Conservation (phyloP, 2,113 vertebrate species). For the Prionailurus bengalensis region DNA sequence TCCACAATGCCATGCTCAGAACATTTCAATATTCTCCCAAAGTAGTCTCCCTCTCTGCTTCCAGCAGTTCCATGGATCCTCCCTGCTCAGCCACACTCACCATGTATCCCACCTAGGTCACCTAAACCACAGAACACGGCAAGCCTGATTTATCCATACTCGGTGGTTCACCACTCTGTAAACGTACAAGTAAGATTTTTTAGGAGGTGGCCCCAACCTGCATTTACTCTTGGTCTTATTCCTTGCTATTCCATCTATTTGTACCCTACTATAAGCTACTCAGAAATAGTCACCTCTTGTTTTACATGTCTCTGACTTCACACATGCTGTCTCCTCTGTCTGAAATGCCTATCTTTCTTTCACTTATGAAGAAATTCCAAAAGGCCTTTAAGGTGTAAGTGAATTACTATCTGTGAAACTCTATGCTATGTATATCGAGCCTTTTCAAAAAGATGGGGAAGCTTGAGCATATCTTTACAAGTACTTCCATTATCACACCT, state of each 20-base stretch:
- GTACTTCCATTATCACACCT: neutral
- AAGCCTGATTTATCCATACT: neutral
- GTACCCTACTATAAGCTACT: neutral
- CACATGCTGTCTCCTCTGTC: neutral
- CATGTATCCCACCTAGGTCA: neutral
- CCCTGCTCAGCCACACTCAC: neutral
- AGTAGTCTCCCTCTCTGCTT: neutral
- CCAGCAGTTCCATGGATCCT: neutral
- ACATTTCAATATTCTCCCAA: neutral
- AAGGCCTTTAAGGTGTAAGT: neutral
- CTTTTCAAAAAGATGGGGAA: neutral
- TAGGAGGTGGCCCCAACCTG: neutral
- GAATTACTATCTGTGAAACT: slow-evolving; percentile 20
- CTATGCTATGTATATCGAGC: neutral
- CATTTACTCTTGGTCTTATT: neutral
- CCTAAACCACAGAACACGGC: neutral
- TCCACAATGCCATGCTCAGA: neutral
- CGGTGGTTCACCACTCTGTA: neutral
- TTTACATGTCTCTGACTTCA: neutral
- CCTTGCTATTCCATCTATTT: neutral
- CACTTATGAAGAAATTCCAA: neutral
- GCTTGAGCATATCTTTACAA: neutral
- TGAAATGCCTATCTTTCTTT: neutral
- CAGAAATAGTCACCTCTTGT: neutral
- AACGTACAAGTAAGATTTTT: neutral